Evolutionary conservation across 2,113 vertebrate species (phyloP), one percentile per base, ranked within the genome.

Genomic region (Gallinago undulata): DNA sequence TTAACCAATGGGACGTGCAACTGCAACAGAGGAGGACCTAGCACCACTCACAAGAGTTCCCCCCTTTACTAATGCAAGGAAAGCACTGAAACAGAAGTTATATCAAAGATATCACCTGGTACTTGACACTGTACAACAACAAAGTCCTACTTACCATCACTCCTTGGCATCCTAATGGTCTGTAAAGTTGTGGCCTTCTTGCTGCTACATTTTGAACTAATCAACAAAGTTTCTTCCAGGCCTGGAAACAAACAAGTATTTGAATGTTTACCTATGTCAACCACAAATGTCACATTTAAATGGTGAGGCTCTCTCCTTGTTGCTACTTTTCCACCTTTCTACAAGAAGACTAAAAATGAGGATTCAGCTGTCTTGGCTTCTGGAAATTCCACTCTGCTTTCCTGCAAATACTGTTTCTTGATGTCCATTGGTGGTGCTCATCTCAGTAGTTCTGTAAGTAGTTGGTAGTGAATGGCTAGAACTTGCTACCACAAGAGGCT

Each of bases 121-220:
- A 11, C 19, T n/a, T 13, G 6, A 48, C 43, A 8, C 7, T 5
- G 19, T 50, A n/a, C 50, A 43, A 10, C 9, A 41, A 41, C 15
- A 45, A 84, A 64, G 33, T 16, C 37, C 14, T 50, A 98, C 99
- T 98, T 93, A 99, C 99, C 95, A 30, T 81, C 98, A 96, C 99
- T 99, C 84, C 98, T 97, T 1, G 98, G 98, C 53, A 99, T 77
- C 84, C 98, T 95, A 73, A 98, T 96, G 0, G 99, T 99, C 78
- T 98, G 97, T 56, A 98, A 96, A n/a, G 96, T 45, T 7, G 96
- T 59, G 45, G 77, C 82, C 51, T 96, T 97, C 64, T 93, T 95
- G 69, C 93, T 87, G 28, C 69, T 79, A 14, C 93, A 45, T 76
- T 98, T 98, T 24, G 98, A 97, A 55, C 94, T 98, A 63, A 99